These are phyloP conservation scores for Steinernema khuongi DNA, from an alignment of 1,140 invertebrate genomes.

Conservation along the genomic window DNA sequence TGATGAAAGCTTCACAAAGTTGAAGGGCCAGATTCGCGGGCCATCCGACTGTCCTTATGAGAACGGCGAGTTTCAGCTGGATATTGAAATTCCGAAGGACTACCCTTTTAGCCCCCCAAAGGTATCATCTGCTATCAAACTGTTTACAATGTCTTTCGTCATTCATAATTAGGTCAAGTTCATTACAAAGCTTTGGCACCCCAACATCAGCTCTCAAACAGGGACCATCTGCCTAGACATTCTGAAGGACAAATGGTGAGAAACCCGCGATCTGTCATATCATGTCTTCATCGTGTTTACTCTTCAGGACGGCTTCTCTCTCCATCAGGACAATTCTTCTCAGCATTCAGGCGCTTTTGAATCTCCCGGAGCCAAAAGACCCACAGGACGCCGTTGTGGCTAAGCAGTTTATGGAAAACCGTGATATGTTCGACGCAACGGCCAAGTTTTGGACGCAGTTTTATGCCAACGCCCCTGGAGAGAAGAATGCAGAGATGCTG, in stretches of 20 bases:
- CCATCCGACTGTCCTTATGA: constrained; percentile 67
- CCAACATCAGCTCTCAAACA: constrained; percentile 96
- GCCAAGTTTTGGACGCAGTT: constrained; percentile 87
- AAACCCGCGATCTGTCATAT: too few species aligned
- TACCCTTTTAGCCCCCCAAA: constrained; percentile 99
- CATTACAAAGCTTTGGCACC: constrained; percentile 98
- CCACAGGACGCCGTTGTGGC: constrained; percentile 85
- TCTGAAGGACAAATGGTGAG: constrained; percentile 91
- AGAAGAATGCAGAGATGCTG: constrained; percentile 57
- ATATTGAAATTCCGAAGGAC: constrained; percentile 95
- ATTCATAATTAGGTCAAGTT: constrained; percentile 65
- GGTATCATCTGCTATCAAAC: constrained; percentile 64
- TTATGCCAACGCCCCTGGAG: constrained; percentile 69
- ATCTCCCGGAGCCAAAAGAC: constrained; percentile 75
- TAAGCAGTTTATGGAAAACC: constrained; percentile 83
- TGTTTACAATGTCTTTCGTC: not conserved
- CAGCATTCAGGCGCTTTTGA: constrained; percentile 77
- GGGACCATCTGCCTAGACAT: constrained; percentile 98
- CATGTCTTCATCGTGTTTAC: too few species aligned
- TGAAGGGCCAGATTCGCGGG: constrained; percentile 16
- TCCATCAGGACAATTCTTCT: constrained; percentile 89
- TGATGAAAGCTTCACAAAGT: not conserved
- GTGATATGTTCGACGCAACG: constrained; percentile 74
- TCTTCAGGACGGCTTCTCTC: constrained; percentile 86
- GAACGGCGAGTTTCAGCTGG: constrained; percentile 82